Evolutionary conservation across 2,888 invertebrate species (phyloP).

Genomic region (Peribatodes rhomboidaria): DNA sequence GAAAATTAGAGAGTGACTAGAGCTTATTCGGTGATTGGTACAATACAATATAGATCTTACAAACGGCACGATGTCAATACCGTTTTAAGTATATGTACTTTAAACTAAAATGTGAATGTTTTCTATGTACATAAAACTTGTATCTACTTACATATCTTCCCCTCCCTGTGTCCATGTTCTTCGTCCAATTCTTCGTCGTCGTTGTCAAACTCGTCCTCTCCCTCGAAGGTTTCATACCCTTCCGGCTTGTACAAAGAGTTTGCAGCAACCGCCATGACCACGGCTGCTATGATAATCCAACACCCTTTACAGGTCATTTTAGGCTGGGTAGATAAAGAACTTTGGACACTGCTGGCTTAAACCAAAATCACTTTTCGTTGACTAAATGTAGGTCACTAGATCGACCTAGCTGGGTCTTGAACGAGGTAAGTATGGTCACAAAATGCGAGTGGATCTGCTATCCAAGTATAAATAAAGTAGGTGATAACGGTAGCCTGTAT

Average conservation of each 20-base stretch:
- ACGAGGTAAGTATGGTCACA: slow-evolving; percentile 48
- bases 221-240: slow-evolving; percentile 46
- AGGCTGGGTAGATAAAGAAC: neutral
- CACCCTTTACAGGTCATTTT: slow-evolving; percentile 62
- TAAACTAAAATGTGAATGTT: too few species aligned
- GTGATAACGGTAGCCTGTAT: slow-evolving; percentile 79
- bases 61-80: too few species aligned
- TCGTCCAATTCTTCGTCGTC: slow-evolving; percentile 45
- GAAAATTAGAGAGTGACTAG: too few species aligned
- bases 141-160: slow-evolving; percentile 74
- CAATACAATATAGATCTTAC: too few species aligned
- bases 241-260: slow-evolving; percentile 55
- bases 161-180: slow-evolving; percentile 60
- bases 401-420: slow-evolving; percentile 40
- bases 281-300: slow-evolving; percentile 56
- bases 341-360: slow-evolving; percentile 1
- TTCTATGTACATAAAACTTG: too few species aligned
- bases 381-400: slow-evolving; percentile 46
- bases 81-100: too few species aligned
- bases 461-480: slow-evolving; percentile 74
- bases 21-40: too few species aligned
- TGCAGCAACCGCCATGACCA: slow-evolving; percentile 61
- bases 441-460: slow-evolving; percentile 66
- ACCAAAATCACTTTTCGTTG: slow-evolving; percentile 3
- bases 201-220: slow-evolving; percentile 53